phyloP scores from a whole-genome alignment of 23 tunicate species.

The Ciona savignyi region DNA sequence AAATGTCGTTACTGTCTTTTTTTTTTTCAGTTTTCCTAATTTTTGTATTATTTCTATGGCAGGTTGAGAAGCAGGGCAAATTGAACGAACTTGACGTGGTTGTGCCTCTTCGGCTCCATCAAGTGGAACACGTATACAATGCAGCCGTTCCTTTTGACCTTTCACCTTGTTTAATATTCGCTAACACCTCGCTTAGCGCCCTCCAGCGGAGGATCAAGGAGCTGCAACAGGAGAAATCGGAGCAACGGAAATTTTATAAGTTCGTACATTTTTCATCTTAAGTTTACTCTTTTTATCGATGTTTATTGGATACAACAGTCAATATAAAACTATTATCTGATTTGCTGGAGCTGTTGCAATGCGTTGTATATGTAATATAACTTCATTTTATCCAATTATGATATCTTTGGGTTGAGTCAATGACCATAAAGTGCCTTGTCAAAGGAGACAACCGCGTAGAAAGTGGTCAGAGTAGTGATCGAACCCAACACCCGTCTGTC shows the following conservation, averaged over 20 bases:
- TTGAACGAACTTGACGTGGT: conserved; percentile 93
- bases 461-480: too few relatives aligned
- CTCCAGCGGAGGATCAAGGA: conserved; percentile 83
- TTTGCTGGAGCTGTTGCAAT: too few relatives aligned
- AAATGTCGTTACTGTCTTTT: neutral
- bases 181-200: conserved; percentile 50
- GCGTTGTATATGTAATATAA: too few relatives aligned
- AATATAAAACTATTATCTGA: too few relatives aligned
- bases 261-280: conserved; percentile 4
- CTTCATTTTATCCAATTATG: too few relatives aligned
- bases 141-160: conserved; percentile 65
- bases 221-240: conserved; percentile 74
- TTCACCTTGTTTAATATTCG: conserved; percentile 63
- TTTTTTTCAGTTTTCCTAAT: neutral
- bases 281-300: neutral
- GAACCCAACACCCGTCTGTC: too few relatives aligned
- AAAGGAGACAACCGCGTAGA: too few relatives aligned
- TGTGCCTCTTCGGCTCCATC: conserved; percentile 88
- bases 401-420: too few relatives aligned
- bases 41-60: neutral
- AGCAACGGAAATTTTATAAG: conserved; percentile 79
- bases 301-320: too few relatives aligned
- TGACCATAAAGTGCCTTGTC: too few relatives aligned
- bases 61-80: conserved; percentile 99
- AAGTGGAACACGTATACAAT: conserved; percentile 78